phyloP scores from a whole-genome alignment of 1,140 invertebrate species.

The Frieseomelitta varia region DNA sequence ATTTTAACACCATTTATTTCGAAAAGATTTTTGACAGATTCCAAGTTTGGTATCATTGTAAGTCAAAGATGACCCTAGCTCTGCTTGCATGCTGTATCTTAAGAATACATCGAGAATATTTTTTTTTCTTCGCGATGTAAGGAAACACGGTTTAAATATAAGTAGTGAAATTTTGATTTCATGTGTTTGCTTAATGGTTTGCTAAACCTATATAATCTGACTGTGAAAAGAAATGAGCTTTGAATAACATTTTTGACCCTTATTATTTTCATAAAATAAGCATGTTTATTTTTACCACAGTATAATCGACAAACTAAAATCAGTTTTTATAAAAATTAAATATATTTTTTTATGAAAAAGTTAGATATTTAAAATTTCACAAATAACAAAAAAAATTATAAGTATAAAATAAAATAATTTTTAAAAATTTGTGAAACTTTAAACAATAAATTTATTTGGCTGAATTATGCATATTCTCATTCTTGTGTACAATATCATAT shows the following conservation, averaged over 20 bases:
- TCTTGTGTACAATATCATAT: background rate
- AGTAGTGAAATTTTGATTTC: background rate
- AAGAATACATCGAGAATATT: background rate
- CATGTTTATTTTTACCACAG: background rate
- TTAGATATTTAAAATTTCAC: background rate
- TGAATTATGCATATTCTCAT: too few relatives aligned
- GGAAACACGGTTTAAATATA: background rate
- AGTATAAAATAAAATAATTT: background rate
- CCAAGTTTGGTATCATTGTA: background rate
- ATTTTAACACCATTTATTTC: background rate
- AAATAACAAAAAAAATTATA: background rate
- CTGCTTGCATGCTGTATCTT: background rate
- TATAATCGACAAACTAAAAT: background rate
- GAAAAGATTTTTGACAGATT: conserved; percentile 5
- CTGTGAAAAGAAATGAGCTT: background rate
- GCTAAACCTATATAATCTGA: too few relatives aligned
- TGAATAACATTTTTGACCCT: background rate
- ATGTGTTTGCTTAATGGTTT: background rate
- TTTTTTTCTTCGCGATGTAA: background rate
- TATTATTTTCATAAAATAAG: background rate
- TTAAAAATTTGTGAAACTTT: background rate
- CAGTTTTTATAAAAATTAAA: background rate
- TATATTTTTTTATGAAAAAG: background rate
- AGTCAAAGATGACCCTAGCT: conserved; percentile 10
- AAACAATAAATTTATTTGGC: background rate